Evolutionary conservation across 2,888 invertebrate genomes (phyloP).

Genomic region (Drosophila quinaria): DNA sequence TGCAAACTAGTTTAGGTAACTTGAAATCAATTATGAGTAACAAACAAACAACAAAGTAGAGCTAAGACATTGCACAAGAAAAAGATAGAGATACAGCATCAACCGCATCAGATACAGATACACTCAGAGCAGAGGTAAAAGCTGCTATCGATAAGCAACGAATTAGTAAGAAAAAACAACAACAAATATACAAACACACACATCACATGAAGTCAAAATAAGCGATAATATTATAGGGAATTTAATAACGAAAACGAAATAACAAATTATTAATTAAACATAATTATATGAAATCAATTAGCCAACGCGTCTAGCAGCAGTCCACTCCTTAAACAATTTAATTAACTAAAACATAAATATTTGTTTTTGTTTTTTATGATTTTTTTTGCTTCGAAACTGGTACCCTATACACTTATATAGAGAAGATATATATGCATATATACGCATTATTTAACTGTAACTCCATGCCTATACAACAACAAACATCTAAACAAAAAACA

Average conservation of each 20-base stretch:
- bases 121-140: constrained; percentile 26
- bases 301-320: constrained; percentile 55
- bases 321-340: constrained; percentile 16
- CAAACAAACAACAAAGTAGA: constrained; percentile 54
- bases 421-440: constrained; percentile 40
- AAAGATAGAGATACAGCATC: constrained; percentile 22
- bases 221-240: constrained; percentile 57
- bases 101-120: constrained; percentile 25
- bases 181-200: constrained; percentile 38
- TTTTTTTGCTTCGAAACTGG: constrained; percentile 48
- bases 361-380: constrained; percentile 18
- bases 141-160: constrained; percentile 69
- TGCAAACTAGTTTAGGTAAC: constrained; percentile 67
- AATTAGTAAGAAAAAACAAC: constrained; percentile 59
- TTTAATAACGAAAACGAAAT: constrained; percentile 41
- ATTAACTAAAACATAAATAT: constrained; percentile 35
- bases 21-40: constrained; percentile 67
- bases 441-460: constrained; percentile 60
- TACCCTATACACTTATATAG: constrained; percentile 31
- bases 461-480: constrained; percentile 68
- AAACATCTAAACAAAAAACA: constrained; percentile 15
- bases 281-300: constrained; percentile 57
- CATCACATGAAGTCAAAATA: constrained; percentile 42
- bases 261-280: constrained; percentile 32
- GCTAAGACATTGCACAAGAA: constrained; percentile 73